Evolutionary conservation across 2,113 vertebrate genomes (phyloP).

Genomic region (Suncus etruscus): DNA sequence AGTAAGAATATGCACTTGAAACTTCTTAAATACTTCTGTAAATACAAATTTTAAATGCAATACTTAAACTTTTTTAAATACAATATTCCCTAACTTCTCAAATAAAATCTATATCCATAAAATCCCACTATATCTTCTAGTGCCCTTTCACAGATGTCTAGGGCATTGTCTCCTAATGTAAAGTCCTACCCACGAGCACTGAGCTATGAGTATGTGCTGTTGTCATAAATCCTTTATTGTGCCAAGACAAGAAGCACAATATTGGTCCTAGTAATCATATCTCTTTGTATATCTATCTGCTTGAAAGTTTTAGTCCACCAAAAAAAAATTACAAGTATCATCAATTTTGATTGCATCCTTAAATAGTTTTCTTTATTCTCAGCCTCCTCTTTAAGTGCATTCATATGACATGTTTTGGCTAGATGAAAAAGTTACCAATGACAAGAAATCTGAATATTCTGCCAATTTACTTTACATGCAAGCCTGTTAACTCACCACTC

Average conservation of each 20-base stretch:
- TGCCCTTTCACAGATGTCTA: not conserved
- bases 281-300: not conserved
- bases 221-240: not conserved
- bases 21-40: not conserved
- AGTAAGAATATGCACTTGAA: not conserved
- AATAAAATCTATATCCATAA: slow-evolving; percentile 17
- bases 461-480: not conserved
- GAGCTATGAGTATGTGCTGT: not conserved
- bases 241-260: not conserved
- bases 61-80: not conserved
- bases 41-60: not conserved
- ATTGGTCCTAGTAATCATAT: not conserved
- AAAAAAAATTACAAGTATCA: not conserved
- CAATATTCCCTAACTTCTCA: not conserved
- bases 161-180: not conserved
- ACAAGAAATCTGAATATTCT: not conserved
- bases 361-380: slow-evolving; percentile 24
- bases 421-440: not conserved
- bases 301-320: not conserved
- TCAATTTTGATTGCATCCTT: not conserved
- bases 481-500: not conserved
- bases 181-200: not conserved
- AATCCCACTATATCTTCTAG: not conserved
- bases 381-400: not conserved
- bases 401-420: not conserved